These are phyloP conservation scores for Perithous albicinctus DNA, from an alignment of 2,888 invertebrate genomes.

Conservation along the genomic window DNA sequence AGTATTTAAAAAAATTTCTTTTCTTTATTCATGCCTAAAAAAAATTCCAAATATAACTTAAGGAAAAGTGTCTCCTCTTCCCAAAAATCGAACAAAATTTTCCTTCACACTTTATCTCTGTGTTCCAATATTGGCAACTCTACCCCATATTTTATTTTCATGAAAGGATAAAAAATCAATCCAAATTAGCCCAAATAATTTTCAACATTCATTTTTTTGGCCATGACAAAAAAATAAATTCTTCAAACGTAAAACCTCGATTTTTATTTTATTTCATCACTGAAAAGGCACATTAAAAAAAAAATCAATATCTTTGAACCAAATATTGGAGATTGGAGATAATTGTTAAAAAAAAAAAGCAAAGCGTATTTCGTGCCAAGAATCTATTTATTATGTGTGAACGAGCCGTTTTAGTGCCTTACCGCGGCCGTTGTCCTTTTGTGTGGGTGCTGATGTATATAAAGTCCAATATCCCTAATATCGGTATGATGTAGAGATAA, in stretches of 20 bases:
- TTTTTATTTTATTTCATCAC: no score
- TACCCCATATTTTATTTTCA: no score
- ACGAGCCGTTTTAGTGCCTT: conserved; percentile 33
- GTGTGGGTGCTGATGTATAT: conserved; percentile 19
- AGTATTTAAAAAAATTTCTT: no score
- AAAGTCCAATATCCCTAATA: conserved; percentile 7
- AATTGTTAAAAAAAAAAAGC: neutral
- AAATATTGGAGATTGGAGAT: neutral
- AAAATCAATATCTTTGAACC: neutral
- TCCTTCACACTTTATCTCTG: no score
- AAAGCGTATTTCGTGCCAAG: conserved; percentile 9
- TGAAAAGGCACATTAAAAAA: neutral
- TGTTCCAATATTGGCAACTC: no score
- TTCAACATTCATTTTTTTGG: neutral
- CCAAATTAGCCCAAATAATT: no score
- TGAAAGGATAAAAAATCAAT: no score
- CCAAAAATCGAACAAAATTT: no score
- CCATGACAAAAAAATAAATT: neutral
- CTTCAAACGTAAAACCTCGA: neutral
- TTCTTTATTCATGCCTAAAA: no score
- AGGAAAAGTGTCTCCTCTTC: no score
- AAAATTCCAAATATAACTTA: no score
- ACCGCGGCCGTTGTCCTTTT: conserved; percentile 27
- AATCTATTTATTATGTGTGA: conserved; percentile 9
- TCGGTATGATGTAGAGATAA: conserved; percentile 6